Evolutionary conservation across 2,888 invertebrate species (phyloP).

Genomic region (Mellilla xanthometata): DNA sequence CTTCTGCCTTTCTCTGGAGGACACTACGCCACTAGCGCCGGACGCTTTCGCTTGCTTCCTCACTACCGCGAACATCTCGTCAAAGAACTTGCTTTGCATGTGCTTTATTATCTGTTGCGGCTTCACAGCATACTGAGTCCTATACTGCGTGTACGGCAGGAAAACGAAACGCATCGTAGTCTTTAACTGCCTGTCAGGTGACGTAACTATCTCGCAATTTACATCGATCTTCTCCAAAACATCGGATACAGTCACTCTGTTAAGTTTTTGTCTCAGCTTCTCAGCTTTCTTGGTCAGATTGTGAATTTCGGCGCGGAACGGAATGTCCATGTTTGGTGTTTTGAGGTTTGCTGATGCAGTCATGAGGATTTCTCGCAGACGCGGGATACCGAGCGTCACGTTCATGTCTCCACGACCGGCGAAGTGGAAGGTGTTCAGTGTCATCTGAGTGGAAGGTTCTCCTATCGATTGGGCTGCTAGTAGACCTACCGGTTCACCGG

Average conservation of each 20-base stretch:
- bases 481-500: slow-evolving; percentile 98
- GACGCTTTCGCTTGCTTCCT: slow-evolving; percentile 82
- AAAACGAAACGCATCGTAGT: slow-evolving; percentile 89
- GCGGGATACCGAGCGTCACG: slow-evolving; percentile 99
- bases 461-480: slow-evolving; percentile 99
- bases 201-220: slow-evolving; percentile 79
- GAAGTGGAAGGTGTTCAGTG: slow-evolving; percentile 99
- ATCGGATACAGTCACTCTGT: slow-evolving; percentile 90
- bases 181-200: slow-evolving; percentile 80
- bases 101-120: slow-evolving; percentile 87
- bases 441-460: slow-evolving; percentile 99
- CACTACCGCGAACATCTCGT: slow-evolving; percentile 84
- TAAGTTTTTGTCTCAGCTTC: slow-evolving; percentile 87
- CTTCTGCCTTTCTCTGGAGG: slow-evolving; percentile 74
- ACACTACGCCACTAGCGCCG: slow-evolving; percentile 72
- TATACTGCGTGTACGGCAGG: slow-evolving; percentile 88
- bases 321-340: slow-evolving; percentile 98
- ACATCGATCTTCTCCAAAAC: slow-evolving; percentile 89
- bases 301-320: slow-evolving; percentile 84
- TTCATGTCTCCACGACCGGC: slow-evolving; percentile 99
- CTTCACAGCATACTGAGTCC: slow-evolving; percentile 86
- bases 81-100: slow-evolving; percentile 88
- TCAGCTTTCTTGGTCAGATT: slow-evolving; percentile 84
- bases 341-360: slow-evolving; percentile 95
- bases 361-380: slow-evolving; percentile 98